A percentile compares a stretch with the other conserved stretches of the same genome.
These are phyloP conservation scores for Sphinx pinastri DNA, from an alignment of 2,888 invertebrate species.

Conservation along the genomic window DNA sequence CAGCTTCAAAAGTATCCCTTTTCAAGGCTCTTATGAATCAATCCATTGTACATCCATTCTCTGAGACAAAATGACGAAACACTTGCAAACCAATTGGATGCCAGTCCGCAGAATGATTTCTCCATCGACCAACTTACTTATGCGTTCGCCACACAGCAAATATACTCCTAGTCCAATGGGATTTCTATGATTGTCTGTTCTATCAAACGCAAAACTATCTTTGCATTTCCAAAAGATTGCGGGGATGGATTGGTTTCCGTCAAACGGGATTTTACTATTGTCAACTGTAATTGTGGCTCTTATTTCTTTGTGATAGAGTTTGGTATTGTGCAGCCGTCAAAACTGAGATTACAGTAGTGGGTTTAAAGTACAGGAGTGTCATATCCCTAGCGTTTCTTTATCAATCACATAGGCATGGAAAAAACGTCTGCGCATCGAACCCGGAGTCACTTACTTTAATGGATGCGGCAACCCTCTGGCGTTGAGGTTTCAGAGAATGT, in stretches of 20 bases:
- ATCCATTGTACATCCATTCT: slow-evolving; percentile 47
- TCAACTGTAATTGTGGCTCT: not conserved
- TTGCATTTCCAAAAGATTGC: slow-evolving; percentile 41
- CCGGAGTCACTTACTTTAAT: slow-evolving; percentile 78
- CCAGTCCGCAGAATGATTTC: slow-evolving; percentile 48
- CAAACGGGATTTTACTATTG: slow-evolving; percentile 28
- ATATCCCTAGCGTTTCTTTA: slow-evolving; percentile 75
- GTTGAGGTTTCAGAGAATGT: slow-evolving; percentile 53
- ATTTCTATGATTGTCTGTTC: not conserved
- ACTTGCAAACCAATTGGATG: slow-evolving; percentile 55
- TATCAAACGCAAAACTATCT: not conserved
- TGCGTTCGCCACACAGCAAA: not conserved
- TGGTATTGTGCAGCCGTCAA: not conserved
- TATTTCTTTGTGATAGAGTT: slow-evolving; percentile 24
- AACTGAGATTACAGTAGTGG: slow-evolving; percentile 25
- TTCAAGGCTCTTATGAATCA: slow-evolving; percentile 31
- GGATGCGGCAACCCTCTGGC: slow-evolving; percentile 60
- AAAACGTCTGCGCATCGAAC: slow-evolving; percentile 72
- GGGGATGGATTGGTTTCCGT: slow-evolving; percentile 42
- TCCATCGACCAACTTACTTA: slow-evolving; percentile 44
- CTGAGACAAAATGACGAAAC: slow-evolving; percentile 49
- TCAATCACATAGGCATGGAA: slow-evolving; percentile 78
- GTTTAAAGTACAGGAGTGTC: slow-evolving; percentile 57
- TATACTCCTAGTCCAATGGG: not conserved
- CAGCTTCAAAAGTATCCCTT: slow-evolving; percentile 23